Evolutionary conservation across 2,113 vertebrate genomes (phyloP).

Genomic region (Leucopsar rothschildi): DNA sequence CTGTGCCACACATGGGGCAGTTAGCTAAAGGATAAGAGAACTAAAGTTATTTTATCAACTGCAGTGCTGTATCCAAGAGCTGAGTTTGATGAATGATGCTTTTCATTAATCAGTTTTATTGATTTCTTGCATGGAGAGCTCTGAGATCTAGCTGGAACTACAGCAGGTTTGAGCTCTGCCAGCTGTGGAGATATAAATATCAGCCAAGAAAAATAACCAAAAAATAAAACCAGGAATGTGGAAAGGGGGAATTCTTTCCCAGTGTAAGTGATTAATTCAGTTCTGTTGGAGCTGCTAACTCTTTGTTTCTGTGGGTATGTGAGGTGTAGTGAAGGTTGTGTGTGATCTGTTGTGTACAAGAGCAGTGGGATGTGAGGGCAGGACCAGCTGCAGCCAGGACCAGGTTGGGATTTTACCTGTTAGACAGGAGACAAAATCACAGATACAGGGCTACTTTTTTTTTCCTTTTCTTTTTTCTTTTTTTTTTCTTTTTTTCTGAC

Average conservation of each 20-base stretch:
- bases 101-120: conserved; percentile 48
- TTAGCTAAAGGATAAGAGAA: not conserved
- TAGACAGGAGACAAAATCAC: not conserved
- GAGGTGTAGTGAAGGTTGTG: not conserved
- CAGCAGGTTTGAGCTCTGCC: not conserved
- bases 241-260: not conserved
- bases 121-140: conserved; percentile 24
- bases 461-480: not conserved
- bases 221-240: conserved; percentile 1
- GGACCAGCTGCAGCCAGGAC: not conserved
- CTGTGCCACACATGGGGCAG: not conserved
- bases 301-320: not conserved
- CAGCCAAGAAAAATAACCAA: not conserved
- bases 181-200: not conserved
- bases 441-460: not conserved
- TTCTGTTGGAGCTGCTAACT: not conserved
- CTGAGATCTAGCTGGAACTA: not conserved
- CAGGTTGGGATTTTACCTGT: not conserved
- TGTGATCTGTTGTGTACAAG: not conserved
- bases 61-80: not conserved
- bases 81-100: not conserved
- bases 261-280: not conserved
- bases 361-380: not conserved
- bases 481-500: no score
- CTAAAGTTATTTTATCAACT: conserved; percentile 16